phyloP scores from a whole-genome alignment of 2,888 invertebrate species.

The Drosophila neutralis region DNA sequence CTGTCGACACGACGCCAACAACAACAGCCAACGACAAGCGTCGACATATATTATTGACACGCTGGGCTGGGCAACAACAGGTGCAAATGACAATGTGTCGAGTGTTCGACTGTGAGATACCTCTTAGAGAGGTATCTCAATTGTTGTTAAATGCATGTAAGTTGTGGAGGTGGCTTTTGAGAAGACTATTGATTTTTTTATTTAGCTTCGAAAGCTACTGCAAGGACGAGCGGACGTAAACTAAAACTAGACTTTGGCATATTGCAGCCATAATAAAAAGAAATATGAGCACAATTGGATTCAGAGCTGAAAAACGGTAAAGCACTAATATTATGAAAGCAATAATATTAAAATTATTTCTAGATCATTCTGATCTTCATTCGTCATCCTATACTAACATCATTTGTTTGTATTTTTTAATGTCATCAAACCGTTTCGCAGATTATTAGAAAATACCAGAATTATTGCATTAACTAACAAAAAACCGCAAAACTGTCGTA shows the following conservation, averaged over 20 bases:
- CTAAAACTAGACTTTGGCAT: not conserved
- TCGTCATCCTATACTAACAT: not conserved
- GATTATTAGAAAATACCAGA: not conserved
- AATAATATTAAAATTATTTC: not conserved
- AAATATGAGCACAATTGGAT: not conserved
- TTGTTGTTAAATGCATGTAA: not conserved
- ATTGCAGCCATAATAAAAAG: not conserved
- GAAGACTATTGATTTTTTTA: not conserved
- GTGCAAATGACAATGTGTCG: conserved; percentile 27
- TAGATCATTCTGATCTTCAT: not conserved
- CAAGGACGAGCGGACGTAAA: not conserved
- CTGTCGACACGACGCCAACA: conserved; percentile 1
- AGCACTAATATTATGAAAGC: not conserved
- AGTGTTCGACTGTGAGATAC: conserved; percentile 12
- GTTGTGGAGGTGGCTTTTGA: not conserved
- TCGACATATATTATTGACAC: conserved; percentile 59
- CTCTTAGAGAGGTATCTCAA: not conserved
- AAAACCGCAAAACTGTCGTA: not conserved
- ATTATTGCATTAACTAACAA: not conserved
- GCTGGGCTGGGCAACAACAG: conserved; percentile 49
- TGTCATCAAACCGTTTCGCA: not conserved
- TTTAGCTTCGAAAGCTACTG: not conserved
- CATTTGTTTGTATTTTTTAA: not conserved
- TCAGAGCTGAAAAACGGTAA: not conserved
- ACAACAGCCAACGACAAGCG: not conserved